Conservation (phyloP, 2,888 invertebrate species). For the Drosophila picticornis region DNA sequence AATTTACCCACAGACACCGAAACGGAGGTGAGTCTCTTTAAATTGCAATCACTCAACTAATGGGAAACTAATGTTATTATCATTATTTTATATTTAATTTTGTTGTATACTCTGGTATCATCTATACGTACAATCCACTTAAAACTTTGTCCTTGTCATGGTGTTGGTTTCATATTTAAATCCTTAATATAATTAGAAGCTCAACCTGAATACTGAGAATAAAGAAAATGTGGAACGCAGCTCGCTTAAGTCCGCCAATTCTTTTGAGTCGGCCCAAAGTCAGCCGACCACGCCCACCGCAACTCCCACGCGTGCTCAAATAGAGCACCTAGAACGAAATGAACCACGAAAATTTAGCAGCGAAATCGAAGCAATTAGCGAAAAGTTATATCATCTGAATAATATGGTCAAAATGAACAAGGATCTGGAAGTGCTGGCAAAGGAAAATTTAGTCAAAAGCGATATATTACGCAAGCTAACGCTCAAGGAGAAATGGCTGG, state of each 20-base stretch:
- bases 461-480: slow-evolving; percentile 85
- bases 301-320: slow-evolving; percentile 69
- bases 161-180: slow-evolving; percentile 77
- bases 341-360: slow-evolving; percentile 80
- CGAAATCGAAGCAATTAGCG: slow-evolving; percentile 84
- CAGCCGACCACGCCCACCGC: slow-evolving; percentile 51
- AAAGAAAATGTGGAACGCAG: slow-evolving; percentile 71
- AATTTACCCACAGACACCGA: slow-evolving; percentile 89
- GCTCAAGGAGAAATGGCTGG: slow-evolving; percentile 85
- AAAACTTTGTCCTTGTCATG: slow-evolving; percentile 53
- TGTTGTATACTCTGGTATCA: slow-evolving; percentile 48
- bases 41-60: slow-evolving; percentile 32
- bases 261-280: slow-evolving; percentile 72
- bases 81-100: slow-evolving; percentile 66
- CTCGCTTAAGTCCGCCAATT: slow-evolving; percentile 68
- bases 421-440: slow-evolving; percentile 83
- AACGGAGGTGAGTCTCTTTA: slow-evolving; percentile 88
- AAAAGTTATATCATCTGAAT: slow-evolving; percentile 84
- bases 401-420: slow-evolving; percentile 85
- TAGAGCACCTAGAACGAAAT: slow-evolving; percentile 83
- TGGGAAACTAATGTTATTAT: slow-evolving; percentile 70
- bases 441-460: slow-evolving; percentile 84
- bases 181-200: slow-evolving; percentile 39
- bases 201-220: slow-evolving; percentile 50
- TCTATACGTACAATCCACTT: slow-evolving; percentile 31